phyloP scores from a whole-genome alignment of 1,140 invertebrate genomes.

The Meloidogyne hapla region DNA sequence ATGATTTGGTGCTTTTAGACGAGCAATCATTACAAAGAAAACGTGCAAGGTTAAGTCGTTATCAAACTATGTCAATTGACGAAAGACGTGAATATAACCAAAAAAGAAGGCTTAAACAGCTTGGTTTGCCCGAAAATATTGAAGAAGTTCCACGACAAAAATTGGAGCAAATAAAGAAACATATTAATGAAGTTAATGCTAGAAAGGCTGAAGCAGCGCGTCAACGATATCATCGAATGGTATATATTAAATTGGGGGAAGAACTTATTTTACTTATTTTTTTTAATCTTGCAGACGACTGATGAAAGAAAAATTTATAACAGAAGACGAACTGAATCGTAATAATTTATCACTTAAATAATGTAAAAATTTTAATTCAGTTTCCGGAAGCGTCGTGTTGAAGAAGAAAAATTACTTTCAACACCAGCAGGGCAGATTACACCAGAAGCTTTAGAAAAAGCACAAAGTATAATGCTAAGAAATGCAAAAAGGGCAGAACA shows the following conservation, averaged over 20 bases:
- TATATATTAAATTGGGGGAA: not conserved
- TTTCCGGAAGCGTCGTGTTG: slow-evolving; percentile 43
- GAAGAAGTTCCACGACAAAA: slow-evolving; percentile 37
- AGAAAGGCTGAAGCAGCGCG: slow-evolving; percentile 48
- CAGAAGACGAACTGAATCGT: slow-evolving; percentile 49
- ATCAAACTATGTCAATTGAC: slow-evolving; percentile 44
- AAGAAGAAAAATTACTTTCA: slow-evolving; percentile 45
- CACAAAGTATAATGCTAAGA: slow-evolving; percentile 45
- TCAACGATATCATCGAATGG: slow-evolving; percentile 41
- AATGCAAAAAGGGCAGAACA: slow-evolving; percentile 48
- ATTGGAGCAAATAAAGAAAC: slow-evolving; percentile 33
- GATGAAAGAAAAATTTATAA: slow-evolving; percentile 49
- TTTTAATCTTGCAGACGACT: not conserved
- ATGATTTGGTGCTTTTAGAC: slow-evolving; percentile 38
- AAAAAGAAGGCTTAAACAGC: slow-evolving; percentile 45
- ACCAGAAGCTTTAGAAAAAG: slow-evolving; percentile 46
- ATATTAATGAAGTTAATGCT: slow-evolving; percentile 50
- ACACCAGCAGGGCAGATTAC: slow-evolving; percentile 48
- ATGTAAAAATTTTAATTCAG: not conserved
- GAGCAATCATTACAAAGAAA: slow-evolving; percentile 42
- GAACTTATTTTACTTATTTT: not conserved
- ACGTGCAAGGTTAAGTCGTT: slow-evolving; percentile 45
- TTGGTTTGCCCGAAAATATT: slow-evolving; percentile 44
- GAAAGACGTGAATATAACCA: slow-evolving; percentile 46
- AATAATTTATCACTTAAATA: not conserved